These are phyloP conservation scores for Drosophila meridionalis DNA, from an alignment of 2,888 invertebrate species.

Conservation along the genomic window DNA sequence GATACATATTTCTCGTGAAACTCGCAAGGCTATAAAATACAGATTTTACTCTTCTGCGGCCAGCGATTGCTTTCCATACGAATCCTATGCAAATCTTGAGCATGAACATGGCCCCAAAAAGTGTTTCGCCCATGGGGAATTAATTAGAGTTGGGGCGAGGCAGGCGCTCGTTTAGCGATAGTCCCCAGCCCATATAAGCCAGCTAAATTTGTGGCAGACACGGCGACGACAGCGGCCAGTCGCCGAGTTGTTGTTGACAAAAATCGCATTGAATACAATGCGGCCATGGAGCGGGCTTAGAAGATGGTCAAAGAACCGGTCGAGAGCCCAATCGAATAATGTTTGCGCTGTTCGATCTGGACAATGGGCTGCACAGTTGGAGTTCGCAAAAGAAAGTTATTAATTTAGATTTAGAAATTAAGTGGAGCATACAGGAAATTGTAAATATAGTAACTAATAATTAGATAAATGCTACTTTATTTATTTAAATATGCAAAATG, in stretches of 20 bases:
- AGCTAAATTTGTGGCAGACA: slow-evolving; percentile 55
- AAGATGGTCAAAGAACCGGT: slow-evolving; percentile 50
- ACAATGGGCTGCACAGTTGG: slow-evolving; percentile 43
- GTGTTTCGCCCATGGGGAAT: slow-evolving; percentile 79
- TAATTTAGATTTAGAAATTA: not conserved
- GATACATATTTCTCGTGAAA: slow-evolving; percentile 36
- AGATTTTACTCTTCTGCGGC: slow-evolving; percentile 7
- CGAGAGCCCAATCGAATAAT: slow-evolving; percentile 28
- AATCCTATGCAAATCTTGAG: slow-evolving; percentile 62
- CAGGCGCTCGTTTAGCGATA: slow-evolving; percentile 40
- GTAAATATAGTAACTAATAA: not conserved
- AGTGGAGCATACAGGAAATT: not conserved
- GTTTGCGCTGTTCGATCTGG: not conserved
- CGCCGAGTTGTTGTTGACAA: slow-evolving; percentile 64
- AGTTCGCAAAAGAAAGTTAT: not conserved
- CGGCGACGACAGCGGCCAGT: slow-evolving; percentile 55
- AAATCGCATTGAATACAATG: slow-evolving; percentile 75
- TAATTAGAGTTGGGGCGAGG: slow-evolving; percentile 63
- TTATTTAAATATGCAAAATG: not conserved
- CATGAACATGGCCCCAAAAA: slow-evolving; percentile 46
- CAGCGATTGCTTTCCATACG: slow-evolving; percentile 41
- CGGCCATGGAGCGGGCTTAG: slow-evolving; percentile 16
- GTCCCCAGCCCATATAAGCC: slow-evolving; percentile 28
- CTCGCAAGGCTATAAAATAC: slow-evolving; percentile 4
- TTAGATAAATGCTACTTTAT: not conserved